Evolutionary conservation across 2,113 vertebrate genomes (phyloP), one percentile per base, ranked within the genome.

Genomic region (Todiramphus saurophagus): DNA sequence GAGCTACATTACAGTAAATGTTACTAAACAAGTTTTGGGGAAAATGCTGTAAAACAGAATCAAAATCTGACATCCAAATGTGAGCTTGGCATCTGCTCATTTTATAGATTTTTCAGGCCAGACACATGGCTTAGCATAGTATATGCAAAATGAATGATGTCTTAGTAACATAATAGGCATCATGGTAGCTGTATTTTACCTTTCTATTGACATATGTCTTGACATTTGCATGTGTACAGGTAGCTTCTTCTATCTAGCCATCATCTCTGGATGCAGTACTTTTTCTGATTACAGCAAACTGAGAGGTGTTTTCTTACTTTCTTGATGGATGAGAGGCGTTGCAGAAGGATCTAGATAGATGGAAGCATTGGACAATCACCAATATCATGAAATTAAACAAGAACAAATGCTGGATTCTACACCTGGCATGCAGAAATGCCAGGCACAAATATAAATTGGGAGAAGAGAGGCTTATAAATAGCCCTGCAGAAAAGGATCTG

Each of bases 21-120:
- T 2, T 7, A 5, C 9, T 63, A 43, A 76, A 35, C 0, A 72
- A 66, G 3, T 5, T 51, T 4, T 2, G 5, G 1, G 10, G 14
- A 89, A 73, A 66, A 2, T 2, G 1, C 16, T 58, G 13, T 13
- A 39, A 43, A 58, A 23, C 1, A 67, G 31, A 74, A 43, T 44
- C 1, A 70, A 68, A 83, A 58, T 13, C 10, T 73, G 11, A 2
- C 31, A 35, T 60, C 12, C 4, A 48, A 2, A 33, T 43, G 43
- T 7, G 5, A 16, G 4, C 53, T 50, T 56, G 5, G 0, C 5
- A 37, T 41, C 8, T 59, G 7, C 3, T 56, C 13, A 28, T 72
- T 81, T 89, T 53, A 58, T 13, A 19, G 33, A 24, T 24, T 70
- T 79, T 92, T 69, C 10, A 37, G 39, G 7, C 1, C 12, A 74